Percentiles rank a stretch among this genome's conserved stretches.
Evolutionary conservation across 2,113 vertebrate genomes (phyloP).

Genomic region (Chiloscyllium plagiosum): DNA sequence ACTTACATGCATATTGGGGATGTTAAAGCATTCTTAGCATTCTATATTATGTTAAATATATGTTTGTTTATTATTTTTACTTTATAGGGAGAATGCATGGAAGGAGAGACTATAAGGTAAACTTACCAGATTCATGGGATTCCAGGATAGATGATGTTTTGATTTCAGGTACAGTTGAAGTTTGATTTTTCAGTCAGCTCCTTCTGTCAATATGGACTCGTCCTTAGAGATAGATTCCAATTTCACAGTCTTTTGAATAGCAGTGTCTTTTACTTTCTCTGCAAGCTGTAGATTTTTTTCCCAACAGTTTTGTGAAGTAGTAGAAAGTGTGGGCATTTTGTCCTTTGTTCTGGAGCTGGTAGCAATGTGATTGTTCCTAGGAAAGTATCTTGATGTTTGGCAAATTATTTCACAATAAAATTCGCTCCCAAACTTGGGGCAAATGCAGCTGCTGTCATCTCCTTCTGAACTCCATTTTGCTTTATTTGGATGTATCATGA

Average conservation of each 20-base stretch:
- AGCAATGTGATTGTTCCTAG: background rate
- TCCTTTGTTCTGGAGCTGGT: background rate
- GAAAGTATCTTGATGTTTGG: slow-evolving; percentile 13
- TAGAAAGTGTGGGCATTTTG: background rate
- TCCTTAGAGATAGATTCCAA: background rate
- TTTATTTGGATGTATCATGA: background rate
- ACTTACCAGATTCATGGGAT: background rate
- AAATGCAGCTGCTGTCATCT: background rate
- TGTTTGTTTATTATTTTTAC: background rate
- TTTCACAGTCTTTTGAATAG: no score
- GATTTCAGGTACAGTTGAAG: background rate
- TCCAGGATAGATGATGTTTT: slow-evolving; percentile 10
- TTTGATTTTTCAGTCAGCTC: background rate
- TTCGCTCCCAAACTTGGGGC: background rate
- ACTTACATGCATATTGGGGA: slow-evolving; percentile 9
- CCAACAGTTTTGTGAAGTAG: background rate
- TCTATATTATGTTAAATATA: slow-evolving; percentile 17
- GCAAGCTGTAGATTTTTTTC: background rate
- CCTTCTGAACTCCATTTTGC: background rate
- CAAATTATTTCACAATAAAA: slow-evolving; percentile 4
- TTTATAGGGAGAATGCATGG: background rate
- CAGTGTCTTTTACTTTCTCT: background rate
- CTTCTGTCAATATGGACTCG: background rate
- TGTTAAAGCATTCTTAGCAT: background rate
- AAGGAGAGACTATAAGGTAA: slow-evolving; percentile 19